Conservation (phyloP, 2,888 invertebrate genomes). For the Heteromyza rotundicornis region DNA sequence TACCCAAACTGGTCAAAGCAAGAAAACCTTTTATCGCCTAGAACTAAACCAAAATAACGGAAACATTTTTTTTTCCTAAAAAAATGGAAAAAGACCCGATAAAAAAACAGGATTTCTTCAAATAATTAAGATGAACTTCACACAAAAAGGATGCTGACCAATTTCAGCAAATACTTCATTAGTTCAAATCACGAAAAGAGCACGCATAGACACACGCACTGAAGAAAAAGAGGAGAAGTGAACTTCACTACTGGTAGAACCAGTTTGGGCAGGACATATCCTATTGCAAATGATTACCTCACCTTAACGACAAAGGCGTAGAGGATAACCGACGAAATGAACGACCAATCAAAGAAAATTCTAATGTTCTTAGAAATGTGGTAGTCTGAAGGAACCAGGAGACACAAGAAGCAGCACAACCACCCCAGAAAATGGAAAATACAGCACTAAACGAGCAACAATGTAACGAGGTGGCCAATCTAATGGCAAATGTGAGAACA, state of each 20-base stretch:
- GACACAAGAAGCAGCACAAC: neutral
- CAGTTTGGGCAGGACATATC: conserved; percentile 26
- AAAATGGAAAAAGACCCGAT: too few relatives aligned
- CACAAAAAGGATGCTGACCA: conserved; percentile 31
- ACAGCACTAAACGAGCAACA: conserved; percentile 14
- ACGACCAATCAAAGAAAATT: conserved; percentile 27
- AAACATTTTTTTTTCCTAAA: too few relatives aligned
- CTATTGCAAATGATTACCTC: too few relatives aligned
- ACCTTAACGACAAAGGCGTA: neutral
- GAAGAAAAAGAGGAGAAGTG: neutral
- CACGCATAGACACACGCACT: neutral
- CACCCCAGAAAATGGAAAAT: conserved; percentile 6
- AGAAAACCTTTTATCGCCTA: too few relatives aligned
- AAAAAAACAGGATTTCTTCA: conserved; percentile 10
- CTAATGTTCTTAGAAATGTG: too few relatives aligned
- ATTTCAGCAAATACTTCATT: conserved; percentile 15
- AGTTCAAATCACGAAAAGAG: neutral
- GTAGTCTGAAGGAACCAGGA: too few relatives aligned
- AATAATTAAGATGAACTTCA: conserved; percentile 40
- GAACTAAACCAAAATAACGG: too few relatives aligned
- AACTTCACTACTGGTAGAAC: conserved; percentile 15
- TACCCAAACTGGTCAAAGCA: neutral
- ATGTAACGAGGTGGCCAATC: conserved; percentile 16
- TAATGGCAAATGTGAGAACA: neutral
- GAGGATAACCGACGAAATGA: conserved; percentile 1